Conservation (phyloP, 2,113 vertebrate species). For the Embiotoca jacksoni region DNA sequence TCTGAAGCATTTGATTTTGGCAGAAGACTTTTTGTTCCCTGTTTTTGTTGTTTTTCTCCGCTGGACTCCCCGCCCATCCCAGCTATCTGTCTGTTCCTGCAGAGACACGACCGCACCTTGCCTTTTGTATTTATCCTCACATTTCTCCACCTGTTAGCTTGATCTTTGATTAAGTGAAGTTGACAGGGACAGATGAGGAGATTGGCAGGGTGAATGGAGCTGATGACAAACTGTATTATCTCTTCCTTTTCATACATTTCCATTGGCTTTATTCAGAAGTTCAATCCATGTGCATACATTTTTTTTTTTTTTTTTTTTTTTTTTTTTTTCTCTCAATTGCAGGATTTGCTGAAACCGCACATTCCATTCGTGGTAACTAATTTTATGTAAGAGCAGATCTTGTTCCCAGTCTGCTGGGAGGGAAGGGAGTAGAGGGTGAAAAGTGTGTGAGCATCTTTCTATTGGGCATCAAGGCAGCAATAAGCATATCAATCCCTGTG, state of each 20-base stretch:
- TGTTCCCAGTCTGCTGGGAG: not conserved
- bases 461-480: not conserved
- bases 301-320: not conserved
- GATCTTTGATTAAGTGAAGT: slow-evolving; percentile 22
- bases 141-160: not conserved
- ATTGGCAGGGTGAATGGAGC: not conserved
- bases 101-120: slow-evolving; percentile 58
- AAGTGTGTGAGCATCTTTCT: slow-evolving; percentile 8
- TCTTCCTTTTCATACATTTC: not conserved
- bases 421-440: not conserved
- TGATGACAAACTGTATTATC: not conserved
- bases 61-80: slow-evolving; percentile 46
- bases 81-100: slow-evolving; percentile 64
- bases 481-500: not conserved
- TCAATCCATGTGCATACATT: not conserved
- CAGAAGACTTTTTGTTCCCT: not conserved
- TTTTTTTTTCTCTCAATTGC: not conserved
- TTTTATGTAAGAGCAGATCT: slow-evolving; percentile 17
- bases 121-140: slow-evolving; percentile 2
- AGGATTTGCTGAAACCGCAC: slow-evolving; percentile 40
- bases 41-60: not conserved
- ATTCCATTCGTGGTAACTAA: slow-evolving; percentile 15
- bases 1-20: not conserved
- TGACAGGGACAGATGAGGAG: slow-evolving; percentile 15
- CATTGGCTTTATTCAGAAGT: not conserved